Evolutionary conservation across 2,888 invertebrate genomes (phyloP).

Genomic region (Synergus laeviventris): DNA sequence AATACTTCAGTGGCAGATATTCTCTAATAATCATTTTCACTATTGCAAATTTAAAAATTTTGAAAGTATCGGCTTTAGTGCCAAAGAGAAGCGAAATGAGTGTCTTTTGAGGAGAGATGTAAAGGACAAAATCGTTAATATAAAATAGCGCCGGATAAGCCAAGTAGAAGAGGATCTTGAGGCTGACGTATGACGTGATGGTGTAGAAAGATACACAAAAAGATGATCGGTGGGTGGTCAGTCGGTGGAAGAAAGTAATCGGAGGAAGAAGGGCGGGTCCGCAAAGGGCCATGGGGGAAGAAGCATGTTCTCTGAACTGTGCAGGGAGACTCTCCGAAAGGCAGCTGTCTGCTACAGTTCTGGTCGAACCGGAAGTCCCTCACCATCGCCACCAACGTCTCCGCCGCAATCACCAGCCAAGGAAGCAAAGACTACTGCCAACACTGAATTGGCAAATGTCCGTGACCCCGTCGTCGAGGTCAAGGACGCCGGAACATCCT

Average conservation of each 20-base stretch:
- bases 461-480: conserved; percentile 57
- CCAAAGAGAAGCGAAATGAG: conserved; percentile 14
- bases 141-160: neutral
- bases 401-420: conserved; percentile 74
- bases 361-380: conserved; percentile 72
- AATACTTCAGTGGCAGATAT: conserved; percentile 9
- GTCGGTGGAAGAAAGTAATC: conserved; percentile 47
- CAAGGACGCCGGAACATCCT: conserved; percentile 47
- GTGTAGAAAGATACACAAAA: neutral
- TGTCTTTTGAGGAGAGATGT: neutral
- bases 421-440: conserved; percentile 59
- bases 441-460: conserved; percentile 51
- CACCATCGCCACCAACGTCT: conserved; percentile 73
- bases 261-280: conserved; percentile 58
- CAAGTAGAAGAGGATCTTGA: neutral
- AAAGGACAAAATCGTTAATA: neutral
- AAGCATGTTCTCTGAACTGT: conserved; percentile 79
- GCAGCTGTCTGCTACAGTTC: conserved; percentile 76
- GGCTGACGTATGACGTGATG: neutral
- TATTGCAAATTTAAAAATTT: neutral
- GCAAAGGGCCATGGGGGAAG: conserved; percentile 73
- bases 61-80: neutral
- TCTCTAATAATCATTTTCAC: too few relatives aligned
- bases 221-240: conserved; percentile 40
- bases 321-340: conserved; percentile 78